Base-by-base conservation (phyloP, 2,797 vertebrate species). In the Dallia pectoralis region DNA sequence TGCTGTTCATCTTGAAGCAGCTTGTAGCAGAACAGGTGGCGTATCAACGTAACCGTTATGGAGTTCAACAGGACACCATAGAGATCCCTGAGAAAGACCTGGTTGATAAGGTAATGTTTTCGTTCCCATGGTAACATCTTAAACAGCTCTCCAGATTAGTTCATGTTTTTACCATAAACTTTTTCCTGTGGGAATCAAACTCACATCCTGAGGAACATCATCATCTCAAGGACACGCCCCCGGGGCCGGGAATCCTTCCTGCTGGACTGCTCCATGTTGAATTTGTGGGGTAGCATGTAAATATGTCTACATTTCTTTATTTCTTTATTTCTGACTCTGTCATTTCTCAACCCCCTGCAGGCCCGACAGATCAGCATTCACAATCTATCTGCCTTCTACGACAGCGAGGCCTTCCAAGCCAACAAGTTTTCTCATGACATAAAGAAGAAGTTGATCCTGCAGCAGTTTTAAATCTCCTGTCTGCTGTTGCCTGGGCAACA, bases 1-100 rank as follows among this genome's bases (percentile, higher is more conserved):
- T 99, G 88, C 94, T 99, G 53, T 99, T 99, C 90, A 92, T 99
- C 84, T 90, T 99, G 77, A 99, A 99, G 79, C 98, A 99, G 91
- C 88, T 99, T 85, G 94, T 98, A n/a, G 90, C 96, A 0, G 98
- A 99, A 86, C 97, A 97, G 87, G 93, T 96, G 30, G 82, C 93
- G 0, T 99, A 99, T 74, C 97, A 99, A 82, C 94, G 97, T 27
- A 99, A 97, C 86, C 90, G 98, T n/a, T 99, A 97, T 0, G 97
- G 97, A 0, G 94, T 94, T 32, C 97, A 98, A 85, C 96, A 94
- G 6, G 96, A 99, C 87, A 87, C 88, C 19, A 91, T 98, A 1
- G 96, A 99, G 88, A 91, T 99, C 0, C 83, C 94, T 0, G 98
- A 99, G 89, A 99, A 98, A 74, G 98, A 99, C 62, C 89, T 99